Percentiles rank a stretch among this genome's conserved stretches.
phyloP scores from a whole-genome alignment of 2,797 vertebrate species.

The Eutrigla gurnardus region DNA sequence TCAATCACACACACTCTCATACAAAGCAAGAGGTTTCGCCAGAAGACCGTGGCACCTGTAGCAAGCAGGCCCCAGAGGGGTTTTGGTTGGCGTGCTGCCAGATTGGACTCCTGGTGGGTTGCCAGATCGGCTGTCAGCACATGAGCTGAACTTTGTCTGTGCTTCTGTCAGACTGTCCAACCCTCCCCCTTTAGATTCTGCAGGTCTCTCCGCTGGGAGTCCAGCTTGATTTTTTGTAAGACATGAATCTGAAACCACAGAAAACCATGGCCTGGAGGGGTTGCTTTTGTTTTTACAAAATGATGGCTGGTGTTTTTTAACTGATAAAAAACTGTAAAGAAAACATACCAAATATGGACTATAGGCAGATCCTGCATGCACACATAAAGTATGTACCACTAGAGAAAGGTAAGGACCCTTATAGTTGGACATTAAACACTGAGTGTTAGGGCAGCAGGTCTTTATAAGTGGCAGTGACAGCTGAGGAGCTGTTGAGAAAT shows the following conservation, averaged over 20 bases:
- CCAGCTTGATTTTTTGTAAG: slow-evolving; percentile 33
- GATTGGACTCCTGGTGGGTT: slow-evolving; percentile 59
- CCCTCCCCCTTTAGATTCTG: slow-evolving; percentile 34
- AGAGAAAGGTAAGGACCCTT: background rate
- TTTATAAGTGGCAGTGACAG: slow-evolving; percentile 3
- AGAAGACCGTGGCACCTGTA: slow-evolving; percentile 55
- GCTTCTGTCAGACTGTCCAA: slow-evolving; percentile 32
- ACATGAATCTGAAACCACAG: background rate
- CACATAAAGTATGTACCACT: background rate
- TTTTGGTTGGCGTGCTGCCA: slow-evolving; percentile 55
- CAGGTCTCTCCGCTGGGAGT: slow-evolving; percentile 27
- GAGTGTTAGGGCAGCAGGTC: slow-evolving; percentile 4
- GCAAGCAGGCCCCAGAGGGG: slow-evolving; percentile 51
- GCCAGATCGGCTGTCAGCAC: slow-evolving; percentile 75
- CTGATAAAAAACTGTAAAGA: background rate
- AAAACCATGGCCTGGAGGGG: background rate
- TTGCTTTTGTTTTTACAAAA: slow-evolving; percentile 15
- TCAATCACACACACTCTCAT: slow-evolving; percentile 1
- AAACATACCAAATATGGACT: background rate
- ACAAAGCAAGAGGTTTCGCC: slow-evolving; percentile 38
- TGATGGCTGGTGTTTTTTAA: background rate
- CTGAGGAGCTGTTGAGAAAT: background rate
- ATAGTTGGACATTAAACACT: slow-evolving; percentile 9
- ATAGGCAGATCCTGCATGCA: background rate
- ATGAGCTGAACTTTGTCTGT: slow-evolving; percentile 62